phyloP scores from a whole-genome alignment of 2,113 vertebrate species.

The Chascanopsetta lugubris region DNA sequence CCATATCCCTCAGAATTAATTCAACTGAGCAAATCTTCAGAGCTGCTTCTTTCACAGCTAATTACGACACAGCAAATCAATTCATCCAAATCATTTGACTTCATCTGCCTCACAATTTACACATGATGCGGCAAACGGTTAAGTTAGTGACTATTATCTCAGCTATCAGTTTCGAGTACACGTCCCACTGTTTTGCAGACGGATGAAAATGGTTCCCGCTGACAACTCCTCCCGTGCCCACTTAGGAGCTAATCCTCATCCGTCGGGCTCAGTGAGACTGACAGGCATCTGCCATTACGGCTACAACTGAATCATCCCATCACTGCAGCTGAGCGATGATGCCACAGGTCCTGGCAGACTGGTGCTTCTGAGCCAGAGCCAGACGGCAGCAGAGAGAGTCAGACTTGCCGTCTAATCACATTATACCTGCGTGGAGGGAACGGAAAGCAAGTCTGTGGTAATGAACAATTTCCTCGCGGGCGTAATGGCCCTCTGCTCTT shows the following conservation, averaged over 20 bases:
- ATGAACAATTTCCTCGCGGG: slow-evolving; percentile 64
- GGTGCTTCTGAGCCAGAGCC: slow-evolving; percentile 5
- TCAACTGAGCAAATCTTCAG: not conserved
- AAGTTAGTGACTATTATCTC: too few relatives aligned
- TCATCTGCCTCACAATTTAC: not conserved
- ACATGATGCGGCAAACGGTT: too few relatives aligned
- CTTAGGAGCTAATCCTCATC: not conserved
- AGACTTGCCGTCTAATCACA: slow-evolving; percentile 15
- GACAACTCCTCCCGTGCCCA: not conserved
- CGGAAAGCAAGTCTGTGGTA: slow-evolving; percentile 32
- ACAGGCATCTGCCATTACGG: slow-evolving; percentile 45
- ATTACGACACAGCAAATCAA: not conserved
- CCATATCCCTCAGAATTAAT: too few relatives aligned
- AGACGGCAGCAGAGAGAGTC: slow-evolving; percentile 1
- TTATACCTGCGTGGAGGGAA: slow-evolving; percentile 47
- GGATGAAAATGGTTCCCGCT: not conserved
- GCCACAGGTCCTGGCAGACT: slow-evolving; percentile 25
- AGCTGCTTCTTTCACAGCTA: not conserved
- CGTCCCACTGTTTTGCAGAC: not conserved
- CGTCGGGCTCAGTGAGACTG: not conserved
- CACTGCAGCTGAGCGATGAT: slow-evolving; percentile 43
- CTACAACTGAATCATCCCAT: slow-evolving; percentile 61
- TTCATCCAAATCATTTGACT: not conserved
- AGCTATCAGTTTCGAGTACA: not conserved
- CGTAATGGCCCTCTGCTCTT: slow-evolving; percentile 46